Evolutionary conservation across 2,113 vertebrate genomes (phyloP).

Genomic region (Myiozetetes cayanensis): DNA sequence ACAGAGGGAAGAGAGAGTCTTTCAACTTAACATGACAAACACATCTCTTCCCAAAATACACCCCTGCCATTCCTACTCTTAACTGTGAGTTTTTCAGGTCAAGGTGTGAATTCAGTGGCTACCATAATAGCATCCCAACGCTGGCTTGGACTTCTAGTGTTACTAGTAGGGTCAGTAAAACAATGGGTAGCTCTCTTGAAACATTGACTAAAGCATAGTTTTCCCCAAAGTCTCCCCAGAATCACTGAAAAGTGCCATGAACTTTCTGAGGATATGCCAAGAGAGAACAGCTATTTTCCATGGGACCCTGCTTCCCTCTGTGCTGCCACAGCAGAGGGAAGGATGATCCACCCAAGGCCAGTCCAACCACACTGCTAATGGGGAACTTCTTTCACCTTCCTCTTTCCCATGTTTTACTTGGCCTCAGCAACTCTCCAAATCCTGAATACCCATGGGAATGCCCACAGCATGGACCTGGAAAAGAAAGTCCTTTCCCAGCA

Average conservation of each 20-base stretch:
- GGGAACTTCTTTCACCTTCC: neutral
- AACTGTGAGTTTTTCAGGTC: neutral
- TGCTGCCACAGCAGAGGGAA: neutral
- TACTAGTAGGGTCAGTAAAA: neutral
- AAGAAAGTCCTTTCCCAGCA: neutral
- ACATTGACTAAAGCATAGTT: neutral
- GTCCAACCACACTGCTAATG: neutral
- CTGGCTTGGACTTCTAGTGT: neutral
- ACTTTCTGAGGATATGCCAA: neutral
- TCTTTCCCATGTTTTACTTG: neutral
- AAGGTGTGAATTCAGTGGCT: neutral
- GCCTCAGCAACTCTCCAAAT: neutral
- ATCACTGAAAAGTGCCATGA: neutral
- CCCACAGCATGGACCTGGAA: neutral
- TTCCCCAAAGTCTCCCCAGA: neutral
- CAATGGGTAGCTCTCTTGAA: neutral
- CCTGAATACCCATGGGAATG: neutral
- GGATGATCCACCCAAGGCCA: fast-evolving
- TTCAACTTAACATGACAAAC: neutral
- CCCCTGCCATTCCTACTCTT: neutral
- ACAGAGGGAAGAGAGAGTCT: neutral
- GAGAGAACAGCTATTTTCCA: neutral
- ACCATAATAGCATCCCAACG: neutral
- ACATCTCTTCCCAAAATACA: neutral
- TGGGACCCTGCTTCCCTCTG: neutral